Evolutionary conservation across 2,113 vertebrate genomes (phyloP).

Genomic region (Azemiops feae): DNA sequence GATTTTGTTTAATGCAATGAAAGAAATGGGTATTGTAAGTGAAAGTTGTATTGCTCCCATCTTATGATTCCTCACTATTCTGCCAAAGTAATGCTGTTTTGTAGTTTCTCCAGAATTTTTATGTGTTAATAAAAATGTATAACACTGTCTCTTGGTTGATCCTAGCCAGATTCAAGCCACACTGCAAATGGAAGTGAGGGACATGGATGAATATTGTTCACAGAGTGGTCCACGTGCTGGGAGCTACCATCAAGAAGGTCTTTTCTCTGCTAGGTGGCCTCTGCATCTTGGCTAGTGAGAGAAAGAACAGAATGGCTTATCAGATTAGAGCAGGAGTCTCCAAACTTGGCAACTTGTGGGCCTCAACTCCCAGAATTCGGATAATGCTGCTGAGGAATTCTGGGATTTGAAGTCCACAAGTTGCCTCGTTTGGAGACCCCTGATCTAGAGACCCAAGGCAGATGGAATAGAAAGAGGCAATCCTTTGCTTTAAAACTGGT

Average conservation of each 20-base stretch:
- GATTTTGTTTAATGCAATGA: slow-evolving; percentile 15
- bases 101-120: slow-evolving; percentile 75
- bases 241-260: not conserved
- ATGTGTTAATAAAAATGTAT: slow-evolving; percentile 77
- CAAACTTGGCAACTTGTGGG: not conserved
- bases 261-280: not conserved
- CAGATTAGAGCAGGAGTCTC: not conserved
- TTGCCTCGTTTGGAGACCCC: not conserved
- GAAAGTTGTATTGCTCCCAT: slow-evolving; percentile 58
- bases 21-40: slow-evolving; percentile 59
- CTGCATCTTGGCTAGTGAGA: not conserved
- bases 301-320: not conserved
- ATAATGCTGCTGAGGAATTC: not conserved
- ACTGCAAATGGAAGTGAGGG: not conserved
- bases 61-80: slow-evolving; percentile 62
- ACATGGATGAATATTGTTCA: not conserved
- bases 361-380: not conserved
- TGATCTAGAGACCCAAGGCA: not conserved
- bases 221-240: not conserved
- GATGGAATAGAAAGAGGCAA: not conserved
- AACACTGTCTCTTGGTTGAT: slow-evolving; percentile 45
- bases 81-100: slow-evolving; percentile 61
- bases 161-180: slow-evolving; percentile 15
- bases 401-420: not conserved
- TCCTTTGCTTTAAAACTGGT: not conserved